Conservation (phyloP, 92 coral and sea anemone genomes). For the Anthopleura xanthogrammica region DNA sequence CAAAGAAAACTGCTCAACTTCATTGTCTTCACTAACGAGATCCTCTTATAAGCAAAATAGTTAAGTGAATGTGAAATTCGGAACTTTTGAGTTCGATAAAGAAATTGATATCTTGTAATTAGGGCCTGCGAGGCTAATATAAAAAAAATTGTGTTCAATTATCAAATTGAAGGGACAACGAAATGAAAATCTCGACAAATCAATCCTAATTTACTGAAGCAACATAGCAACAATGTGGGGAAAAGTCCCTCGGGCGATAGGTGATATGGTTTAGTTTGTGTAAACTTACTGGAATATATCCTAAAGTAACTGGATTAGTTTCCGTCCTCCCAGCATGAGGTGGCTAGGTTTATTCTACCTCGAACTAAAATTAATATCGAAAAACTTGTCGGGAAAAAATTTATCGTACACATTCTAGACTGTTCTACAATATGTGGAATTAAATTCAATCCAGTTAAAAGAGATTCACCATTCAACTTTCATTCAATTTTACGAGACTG, state of each 20-base stretch:
- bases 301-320: background rate
- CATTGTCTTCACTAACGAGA: conserved; percentile 4
- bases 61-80: background rate
- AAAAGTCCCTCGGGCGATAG: background rate
- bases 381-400: background rate
- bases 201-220: background rate
- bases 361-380: background rate
- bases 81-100: conserved; percentile 10
- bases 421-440: background rate
- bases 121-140: background rate
- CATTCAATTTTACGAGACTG: no score
- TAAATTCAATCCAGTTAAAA: background rate
- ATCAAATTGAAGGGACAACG: background rate
- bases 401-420: no score
- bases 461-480: background rate
- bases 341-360: background rate
- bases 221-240: background rate
- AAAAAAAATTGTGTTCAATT: background rate
- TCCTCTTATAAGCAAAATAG: background rate
- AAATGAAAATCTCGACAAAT: conserved; percentile 1
- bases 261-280: background rate
- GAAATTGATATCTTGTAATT: background rate
- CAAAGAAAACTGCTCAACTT: conserved; percentile 3
- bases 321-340: background rate
- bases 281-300: conserved; percentile 5